phyloP scores from a whole-genome alignment of 2,113 vertebrate genomes.

The Choloepus hoffmanni region DNA sequence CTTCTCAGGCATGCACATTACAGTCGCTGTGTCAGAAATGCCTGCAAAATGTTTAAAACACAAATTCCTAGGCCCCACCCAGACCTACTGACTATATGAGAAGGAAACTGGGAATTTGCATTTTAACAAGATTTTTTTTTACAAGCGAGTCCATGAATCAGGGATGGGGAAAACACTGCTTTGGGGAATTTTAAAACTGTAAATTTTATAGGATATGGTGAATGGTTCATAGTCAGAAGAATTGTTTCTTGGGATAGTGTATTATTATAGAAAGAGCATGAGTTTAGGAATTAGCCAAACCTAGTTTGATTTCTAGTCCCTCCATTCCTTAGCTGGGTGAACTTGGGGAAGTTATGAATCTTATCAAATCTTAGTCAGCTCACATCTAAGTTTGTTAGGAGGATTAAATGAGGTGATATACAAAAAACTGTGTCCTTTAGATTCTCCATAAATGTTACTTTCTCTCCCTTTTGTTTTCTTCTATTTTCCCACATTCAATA shows the following conservation, averaged over 20 bases:
- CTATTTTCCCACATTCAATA: not conserved
- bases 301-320: not conserved
- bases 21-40: not conserved
- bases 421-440: not conserved
- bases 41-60: not conserved
- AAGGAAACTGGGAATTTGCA: not conserved
- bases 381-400: not conserved
- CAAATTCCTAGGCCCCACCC: not conserved
- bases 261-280: not conserved
- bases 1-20: not conserved
- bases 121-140: not conserved
- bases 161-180: not conserved
- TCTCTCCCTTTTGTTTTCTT: constrained; percentile 19
- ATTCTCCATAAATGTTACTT: not conserved
- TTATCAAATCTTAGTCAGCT: not conserved
- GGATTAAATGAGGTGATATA: not conserved
- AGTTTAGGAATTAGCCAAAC: not conserved
- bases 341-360: not conserved
- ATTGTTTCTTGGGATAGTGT: not conserved
- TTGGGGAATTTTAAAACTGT: not conserved
- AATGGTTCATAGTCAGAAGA: not conserved
- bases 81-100: not conserved
- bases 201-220: not conserved
- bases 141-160: not conserved
- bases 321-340: not conserved